Conservation (phyloP, 1,140 invertebrate species). For the Camponotus vicinus region DNA sequence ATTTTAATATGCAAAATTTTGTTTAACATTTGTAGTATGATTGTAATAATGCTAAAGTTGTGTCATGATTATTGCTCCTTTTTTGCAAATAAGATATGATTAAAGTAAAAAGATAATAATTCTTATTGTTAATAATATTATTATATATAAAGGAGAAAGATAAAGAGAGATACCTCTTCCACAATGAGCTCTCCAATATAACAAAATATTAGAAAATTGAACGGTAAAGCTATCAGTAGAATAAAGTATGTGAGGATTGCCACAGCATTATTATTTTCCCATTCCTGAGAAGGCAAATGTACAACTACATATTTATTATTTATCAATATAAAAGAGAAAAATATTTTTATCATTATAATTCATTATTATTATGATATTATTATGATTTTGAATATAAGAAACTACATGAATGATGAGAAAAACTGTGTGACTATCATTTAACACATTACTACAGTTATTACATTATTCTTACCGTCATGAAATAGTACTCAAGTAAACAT, state of each 20-base stretch:
- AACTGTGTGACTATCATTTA: background rate
- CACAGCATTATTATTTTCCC: slow-evolving; percentile 63
- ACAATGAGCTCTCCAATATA: slow-evolving; percentile 75
- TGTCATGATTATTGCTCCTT: background rate
- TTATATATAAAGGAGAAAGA: background rate
- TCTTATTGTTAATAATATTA: background rate
- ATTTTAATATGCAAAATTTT: background rate
- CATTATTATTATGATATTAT: no score
- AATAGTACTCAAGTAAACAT: slow-evolving; percentile 71
- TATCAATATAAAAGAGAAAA: background rate
- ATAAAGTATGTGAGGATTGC: slow-evolving; percentile 70
- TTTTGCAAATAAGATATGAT: background rate
- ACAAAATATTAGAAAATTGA: slow-evolving; percentile 78
- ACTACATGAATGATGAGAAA: background rate
- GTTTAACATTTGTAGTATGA: background rate
- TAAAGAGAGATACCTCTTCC: slow-evolving; percentile 69
- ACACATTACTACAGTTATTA: background rate
- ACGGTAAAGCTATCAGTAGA: slow-evolving; percentile 72
- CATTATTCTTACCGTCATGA: slow-evolving; percentile 55
- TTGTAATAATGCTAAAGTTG: no score
- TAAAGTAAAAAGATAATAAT: background rate
- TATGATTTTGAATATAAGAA: background rate
- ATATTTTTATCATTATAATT: background rate
- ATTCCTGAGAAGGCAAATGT: slow-evolving; percentile 72
- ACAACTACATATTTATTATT: background rate